Base-by-base conservation (phyloP, 2,797 vertebrate genomes). In the Pipistrellus pipistrellus region DNA sequence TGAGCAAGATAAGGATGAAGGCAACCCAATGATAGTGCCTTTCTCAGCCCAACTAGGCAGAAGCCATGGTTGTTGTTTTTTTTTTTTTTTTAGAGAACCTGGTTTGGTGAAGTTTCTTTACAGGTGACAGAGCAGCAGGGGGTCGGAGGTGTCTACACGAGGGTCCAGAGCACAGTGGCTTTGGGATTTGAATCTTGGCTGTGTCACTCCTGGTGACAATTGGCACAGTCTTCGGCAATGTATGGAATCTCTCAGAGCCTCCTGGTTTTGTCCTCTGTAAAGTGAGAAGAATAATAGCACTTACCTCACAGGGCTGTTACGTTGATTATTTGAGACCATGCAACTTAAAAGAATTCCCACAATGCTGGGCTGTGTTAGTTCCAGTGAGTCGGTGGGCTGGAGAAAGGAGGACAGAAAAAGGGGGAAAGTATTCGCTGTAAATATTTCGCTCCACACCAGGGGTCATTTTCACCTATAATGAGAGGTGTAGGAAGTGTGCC, bases 201-300 rank as follows among this genome's bases (percentile, higher is more conserved):
- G 48, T 21, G 10, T 93, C 64, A 21, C 35, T 93, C 64, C 7
- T 30, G 53, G 72, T 89, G n/a, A 81, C n/a, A 85, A 77, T 77
- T 86, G 88, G 48, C 81, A 85, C 92, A 64, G 72, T 84, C 76
- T 62, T 71, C 6, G 12, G 44, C 78, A 77, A 85, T 80, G 72
- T 83, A 81, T 87, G 88, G 76, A 84, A 48, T 90, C 83, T 90
- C 51, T 93, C 48, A 27, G 59, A 84, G 41, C 35, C 68, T 94
- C 62, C 2, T 20, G 62, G 48, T 82, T 91, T 85, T 85, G 59
- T 80, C 83, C 55, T 90, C 85, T 57, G 20, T 76, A 88, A 90
- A 92, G 51, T 20, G 25, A 85, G 66, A 95, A 88, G 83, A 85
- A 89, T 59, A 88, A 81, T 59, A 88, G 85, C 72, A 77, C 86